Evolutionary conservation across 2,888 invertebrate genomes (phyloP).

Genomic region (Teleogryllus oceanicus): DNA sequence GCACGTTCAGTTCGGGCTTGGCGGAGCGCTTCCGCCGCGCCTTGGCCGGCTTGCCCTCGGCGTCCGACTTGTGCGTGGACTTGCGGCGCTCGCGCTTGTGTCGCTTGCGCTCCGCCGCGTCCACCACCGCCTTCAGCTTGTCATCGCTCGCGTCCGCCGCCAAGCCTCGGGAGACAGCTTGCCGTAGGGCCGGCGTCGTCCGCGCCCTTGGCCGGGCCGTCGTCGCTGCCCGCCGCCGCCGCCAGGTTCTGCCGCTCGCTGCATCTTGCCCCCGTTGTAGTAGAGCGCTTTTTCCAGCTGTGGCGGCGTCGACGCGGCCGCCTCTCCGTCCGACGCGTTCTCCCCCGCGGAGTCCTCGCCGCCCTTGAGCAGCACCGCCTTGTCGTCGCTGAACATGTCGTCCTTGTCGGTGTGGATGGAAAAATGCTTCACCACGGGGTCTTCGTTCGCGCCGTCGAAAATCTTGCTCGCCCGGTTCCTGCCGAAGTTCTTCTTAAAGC

Average conservation of each 20-base stretch:
- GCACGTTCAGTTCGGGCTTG: constrained; percentile 32
- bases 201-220: constrained; percentile 50
- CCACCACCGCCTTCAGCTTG: constrained; percentile 40
- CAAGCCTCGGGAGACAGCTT: background rate
- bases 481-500: constrained; percentile 26
- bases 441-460: constrained; percentile 27
- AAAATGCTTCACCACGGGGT: constrained; percentile 29
- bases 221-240: background rate
- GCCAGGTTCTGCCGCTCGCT: constrained; percentile 41
- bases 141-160: constrained; percentile 43
- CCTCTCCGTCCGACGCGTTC: constrained; percentile 54
- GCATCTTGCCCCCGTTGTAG: constrained; percentile 33
- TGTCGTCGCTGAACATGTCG: constrained; percentile 31
- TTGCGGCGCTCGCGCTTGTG: constrained; percentile 41
- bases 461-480: constrained; percentile 29
- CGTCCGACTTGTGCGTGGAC: constrained; percentile 42
- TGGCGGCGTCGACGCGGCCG: constrained; percentile 46
- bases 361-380: constrained; percentile 30
- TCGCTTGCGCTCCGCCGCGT: constrained; percentile 46
- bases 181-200: constrained; percentile 49
- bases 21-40: constrained; percentile 46
- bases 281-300: constrained; percentile 33
- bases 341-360: constrained; percentile 40
- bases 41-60: constrained; percentile 47
- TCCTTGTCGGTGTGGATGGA: constrained; percentile 28